Evolutionary conservation across 2,888 invertebrate genomes (phyloP).

Genomic region (Leptopilina drosophilae): DNA sequence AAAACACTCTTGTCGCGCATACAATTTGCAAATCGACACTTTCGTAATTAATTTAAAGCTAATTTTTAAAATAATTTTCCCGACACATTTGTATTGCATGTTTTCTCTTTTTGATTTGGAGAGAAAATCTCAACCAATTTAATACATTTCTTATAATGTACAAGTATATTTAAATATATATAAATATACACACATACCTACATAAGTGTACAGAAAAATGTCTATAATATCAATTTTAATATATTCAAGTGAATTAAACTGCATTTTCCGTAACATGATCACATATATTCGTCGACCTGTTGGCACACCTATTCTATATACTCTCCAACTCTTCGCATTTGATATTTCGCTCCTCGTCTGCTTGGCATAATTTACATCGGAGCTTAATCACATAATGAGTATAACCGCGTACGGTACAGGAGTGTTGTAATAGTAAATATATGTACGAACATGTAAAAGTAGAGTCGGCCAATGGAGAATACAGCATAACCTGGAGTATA

Average conservation of each 20-base stretch:
- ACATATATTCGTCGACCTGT: constrained; percentile 10
- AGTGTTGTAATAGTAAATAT: constrained; percentile 57
- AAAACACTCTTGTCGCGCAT: too few species aligned
- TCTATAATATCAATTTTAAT: constrained; percentile 16
- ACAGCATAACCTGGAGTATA: constrained; percentile 19
- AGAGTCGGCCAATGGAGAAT: constrained; percentile 7
- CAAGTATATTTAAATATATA: too few species aligned
- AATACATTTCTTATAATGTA: too few species aligned
- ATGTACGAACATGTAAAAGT: constrained; percentile 39
- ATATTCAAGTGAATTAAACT: constrained; percentile 29
- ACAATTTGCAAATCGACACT: too few species aligned
- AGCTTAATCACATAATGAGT: constrained; percentile 54
- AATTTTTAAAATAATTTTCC: too few species aligned
- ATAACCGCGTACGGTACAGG: constrained; percentile 54
- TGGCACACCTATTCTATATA: constrained; percentile 26
- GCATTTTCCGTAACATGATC: constrained; percentile 32
- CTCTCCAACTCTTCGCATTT: constrained; percentile 38
- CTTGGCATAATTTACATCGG: constrained; percentile 54
- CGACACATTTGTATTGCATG: too few species aligned
- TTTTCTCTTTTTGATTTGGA: too few species aligned
- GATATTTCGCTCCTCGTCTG: constrained; percentile 48
- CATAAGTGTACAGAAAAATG: not conserved
- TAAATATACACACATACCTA: not conserved
- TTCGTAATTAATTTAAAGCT: too few species aligned
- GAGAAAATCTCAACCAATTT: too few species aligned